Evolutionary conservation across 2,113 vertebrate species (phyloP), one percentile per base, ranked within the genome.

Genomic region (Proterorhinus semilunaris): DNA sequence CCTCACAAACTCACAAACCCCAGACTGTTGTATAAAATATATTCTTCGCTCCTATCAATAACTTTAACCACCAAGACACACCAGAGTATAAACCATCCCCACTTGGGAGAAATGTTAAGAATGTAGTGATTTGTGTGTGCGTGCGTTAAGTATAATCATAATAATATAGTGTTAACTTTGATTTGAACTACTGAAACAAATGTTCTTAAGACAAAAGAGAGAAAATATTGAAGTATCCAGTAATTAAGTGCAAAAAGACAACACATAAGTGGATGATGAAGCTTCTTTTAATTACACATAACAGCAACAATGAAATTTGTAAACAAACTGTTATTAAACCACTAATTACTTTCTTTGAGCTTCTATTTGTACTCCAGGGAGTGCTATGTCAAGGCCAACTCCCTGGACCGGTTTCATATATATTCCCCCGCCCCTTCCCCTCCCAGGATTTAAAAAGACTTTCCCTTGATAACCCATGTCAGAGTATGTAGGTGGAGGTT

Each of bases 291-390:
- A 54, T 54, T 55, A 10, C 43, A 3, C 6, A 50, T 50, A 15
- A 16, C 51, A 21, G 17, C 16, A 10, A 16, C 6, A 52, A n/a
- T n/a, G 4, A 36, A 59, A 59, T 6, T 6, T 15, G 27, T 45
- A 61, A 11, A 44, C 58, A 61, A 55, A 55, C 6, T 42, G 5
- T 6, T 11, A 11, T 57, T 11, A 8, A 57, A 27, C 10, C 21
- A 5, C 21, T 61, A 61, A n/a, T 61, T 7, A 61, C 21, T 11
- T 36, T 59, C 21, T 11, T 36, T 59, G 36, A 43, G 12, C 58
- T 17, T 57, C 49, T 80, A 61, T 80, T 66, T 79, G 46, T 15
- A 36, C 50, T 66, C 42, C 53, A 66, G 62, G 65, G 72, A 66
- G 75, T 66, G 72, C 72, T 62, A 5, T 75, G 55, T 13, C 47